A percentile compares a stretch with the other conserved stretches of the same genome.
Evolutionary conservation across 2,888 invertebrate species (phyloP).

Genomic region (Netelia melanura): DNA sequence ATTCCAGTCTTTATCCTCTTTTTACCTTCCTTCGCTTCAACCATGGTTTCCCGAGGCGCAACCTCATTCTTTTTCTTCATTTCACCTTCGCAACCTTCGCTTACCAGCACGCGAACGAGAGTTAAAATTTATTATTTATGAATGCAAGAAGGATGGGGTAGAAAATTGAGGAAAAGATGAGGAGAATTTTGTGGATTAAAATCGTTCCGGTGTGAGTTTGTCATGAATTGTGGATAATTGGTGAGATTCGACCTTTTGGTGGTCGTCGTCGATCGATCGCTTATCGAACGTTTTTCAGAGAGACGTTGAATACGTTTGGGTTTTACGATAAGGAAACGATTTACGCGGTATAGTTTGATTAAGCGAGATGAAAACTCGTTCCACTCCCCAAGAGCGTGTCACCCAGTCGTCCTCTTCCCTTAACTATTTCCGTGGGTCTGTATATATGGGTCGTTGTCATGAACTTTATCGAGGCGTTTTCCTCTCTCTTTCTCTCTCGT

Average conservation of each 20-base stretch:
- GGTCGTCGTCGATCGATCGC: too few relatives aligned
- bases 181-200: background rate
- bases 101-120: background rate
- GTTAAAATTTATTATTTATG: background rate
- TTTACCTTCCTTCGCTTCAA: slow-evolving; percentile 14
- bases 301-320: too few relatives aligned
- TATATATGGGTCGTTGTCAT: too few relatives aligned
- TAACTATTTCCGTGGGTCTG: too few relatives aligned
- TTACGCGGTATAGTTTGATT: too few relatives aligned
- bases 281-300: too few relatives aligned
- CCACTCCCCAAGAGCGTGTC: too few relatives aligned
- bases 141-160: background rate
- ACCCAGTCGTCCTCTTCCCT: too few relatives aligned
- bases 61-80: slow-evolving; percentile 49
- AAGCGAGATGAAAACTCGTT: too few relatives aligned
- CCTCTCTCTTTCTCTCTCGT: background rate
- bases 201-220: background rate
- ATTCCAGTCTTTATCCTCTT: slow-evolving; percentile 38
- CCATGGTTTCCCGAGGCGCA: slow-evolving; percentile 35
- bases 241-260: background rate
- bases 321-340: too few relatives aligned
- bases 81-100: slow-evolving; percentile 43
- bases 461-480: background rate
- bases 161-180: background rate
- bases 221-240: background rate